Evolutionary conservation across 2,113 vertebrate species (phyloP).

Genomic region (Pogona vitticeps): DNA sequence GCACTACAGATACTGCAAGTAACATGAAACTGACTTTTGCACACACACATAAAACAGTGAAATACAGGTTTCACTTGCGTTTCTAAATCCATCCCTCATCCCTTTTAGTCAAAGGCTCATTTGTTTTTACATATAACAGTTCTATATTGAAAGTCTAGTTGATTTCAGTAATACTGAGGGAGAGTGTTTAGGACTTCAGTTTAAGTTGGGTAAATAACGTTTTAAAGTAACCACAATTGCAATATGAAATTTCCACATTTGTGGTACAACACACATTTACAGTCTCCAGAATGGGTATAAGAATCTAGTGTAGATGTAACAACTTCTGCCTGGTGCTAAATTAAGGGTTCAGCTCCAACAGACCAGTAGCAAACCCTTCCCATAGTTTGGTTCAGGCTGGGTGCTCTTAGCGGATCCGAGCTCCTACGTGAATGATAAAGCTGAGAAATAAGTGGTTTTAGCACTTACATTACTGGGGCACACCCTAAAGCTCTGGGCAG

Average conservation of each 20-base stretch:
- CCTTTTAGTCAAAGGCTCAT: background rate
- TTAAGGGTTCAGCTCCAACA: background rate
- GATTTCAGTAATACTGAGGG: background rate
- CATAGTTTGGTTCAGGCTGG: background rate
- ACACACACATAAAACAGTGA: background rate
- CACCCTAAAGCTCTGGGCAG: conserved; percentile 5
- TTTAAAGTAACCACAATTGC: background rate
- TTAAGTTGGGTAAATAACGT: background rate
- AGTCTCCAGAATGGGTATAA: background rate
- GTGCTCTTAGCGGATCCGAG: background rate
- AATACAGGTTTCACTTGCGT: background rate
- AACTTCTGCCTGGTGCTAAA: background rate
- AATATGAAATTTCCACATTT: background rate
- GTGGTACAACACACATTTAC: background rate
- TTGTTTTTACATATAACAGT: too few relatives aligned
- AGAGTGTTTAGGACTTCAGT: background rate
- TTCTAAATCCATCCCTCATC: background rate
- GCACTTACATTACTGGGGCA: background rate
- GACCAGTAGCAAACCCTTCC: background rate
- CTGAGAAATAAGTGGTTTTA: background rate
- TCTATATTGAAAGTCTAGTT: background rate
- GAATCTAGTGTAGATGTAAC: background rate
- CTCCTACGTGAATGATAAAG: background rate
- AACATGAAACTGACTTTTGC: too few relatives aligned
- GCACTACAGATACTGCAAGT: too few relatives aligned